Evolutionary conservation across 2,113 vertebrate genomes (phyloP).

Genomic region (Chrysemys picta): DNA sequence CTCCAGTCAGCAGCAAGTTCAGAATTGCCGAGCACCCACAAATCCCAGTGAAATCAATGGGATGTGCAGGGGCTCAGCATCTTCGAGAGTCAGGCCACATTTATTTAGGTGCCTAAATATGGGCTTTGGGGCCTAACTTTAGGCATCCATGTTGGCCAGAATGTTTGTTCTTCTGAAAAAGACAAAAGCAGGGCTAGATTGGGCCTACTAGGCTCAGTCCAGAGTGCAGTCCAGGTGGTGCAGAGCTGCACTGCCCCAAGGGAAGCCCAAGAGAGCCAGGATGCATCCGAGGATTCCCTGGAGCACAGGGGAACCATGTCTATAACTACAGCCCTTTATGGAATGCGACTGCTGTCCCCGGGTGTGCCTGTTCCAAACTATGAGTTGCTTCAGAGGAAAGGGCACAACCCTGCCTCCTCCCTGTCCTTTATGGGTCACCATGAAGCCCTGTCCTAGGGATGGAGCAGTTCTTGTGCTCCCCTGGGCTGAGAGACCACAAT

Average conservation of each 20-base stretch:
- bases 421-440: background rate
- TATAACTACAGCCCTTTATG: background rate
- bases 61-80: background rate
- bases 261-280: background rate
- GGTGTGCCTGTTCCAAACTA: background rate
- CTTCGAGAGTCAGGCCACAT: background rate
- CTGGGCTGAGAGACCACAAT: background rate
- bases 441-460: background rate
- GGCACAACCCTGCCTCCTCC: background rate
- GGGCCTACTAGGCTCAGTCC: background rate
- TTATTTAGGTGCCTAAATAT: background rate
- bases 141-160: background rate
- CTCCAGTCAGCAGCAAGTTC: background rate
- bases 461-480: background rate
- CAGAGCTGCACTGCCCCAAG: background rate
- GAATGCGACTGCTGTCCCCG: background rate
- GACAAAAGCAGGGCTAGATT: background rate
- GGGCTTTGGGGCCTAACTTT: background rate
- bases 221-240: background rate
- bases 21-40: conserved; percentile 34
- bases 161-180: background rate
- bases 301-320: rapidly evolving
- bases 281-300: background rate
- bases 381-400: background rate
- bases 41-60: conserved; percentile 9